Evolutionary conservation across 2,888 invertebrate species (phyloP), one percentile per base, ranked within the genome.

Genomic region (Drosophila merina): DNA sequence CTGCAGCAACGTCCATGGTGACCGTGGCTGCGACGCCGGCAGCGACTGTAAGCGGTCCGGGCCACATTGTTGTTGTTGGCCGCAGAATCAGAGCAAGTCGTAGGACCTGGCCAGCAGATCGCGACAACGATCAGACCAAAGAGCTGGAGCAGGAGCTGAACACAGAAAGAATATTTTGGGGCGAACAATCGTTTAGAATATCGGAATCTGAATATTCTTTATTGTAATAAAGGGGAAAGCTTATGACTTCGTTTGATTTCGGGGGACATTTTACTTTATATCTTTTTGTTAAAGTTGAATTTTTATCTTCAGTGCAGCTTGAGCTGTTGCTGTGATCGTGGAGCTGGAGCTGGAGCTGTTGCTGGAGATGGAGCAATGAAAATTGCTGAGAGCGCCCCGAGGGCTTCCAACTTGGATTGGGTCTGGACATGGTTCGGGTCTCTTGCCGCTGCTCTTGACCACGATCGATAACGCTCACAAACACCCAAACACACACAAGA

Each of bases 381-480:
- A 88, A 88, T 89, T 88, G 88, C 83, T 89, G 90, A 89, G 90
- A 89, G 89, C 86, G 86, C 89, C 90, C 89, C 83, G 83, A 89
- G 90, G 90, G 89, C 81, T 85, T 79, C 77, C 74, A 74, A 56
- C 57, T 75, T 85, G 78, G 75, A 69, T 77, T 79, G 75, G 60
- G 69, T 57, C 69, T 76, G 77, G 78, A 79, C 75, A 71, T 70
- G 75, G 72, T 72, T 62, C 66, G 72, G 74, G 74, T 70, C 78
- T 70, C 86, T 74, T 79, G 63, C 66, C 59, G 67, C 57, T 70
- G 86, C 74, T 75, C 71, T 77, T 84, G 82, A 79, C 85, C 86
- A 86, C 85, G 82, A 85, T 80, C 87, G 85, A 86, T 83, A 83
- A 86, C 72, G 75, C 72, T 70, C 60, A 68, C 64, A 78, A 47